These are phyloP conservation scores for Melanerpes formicivorus DNA, from an alignment of 2,113 vertebrate genomes.

Conservation along the genomic window DNA sequence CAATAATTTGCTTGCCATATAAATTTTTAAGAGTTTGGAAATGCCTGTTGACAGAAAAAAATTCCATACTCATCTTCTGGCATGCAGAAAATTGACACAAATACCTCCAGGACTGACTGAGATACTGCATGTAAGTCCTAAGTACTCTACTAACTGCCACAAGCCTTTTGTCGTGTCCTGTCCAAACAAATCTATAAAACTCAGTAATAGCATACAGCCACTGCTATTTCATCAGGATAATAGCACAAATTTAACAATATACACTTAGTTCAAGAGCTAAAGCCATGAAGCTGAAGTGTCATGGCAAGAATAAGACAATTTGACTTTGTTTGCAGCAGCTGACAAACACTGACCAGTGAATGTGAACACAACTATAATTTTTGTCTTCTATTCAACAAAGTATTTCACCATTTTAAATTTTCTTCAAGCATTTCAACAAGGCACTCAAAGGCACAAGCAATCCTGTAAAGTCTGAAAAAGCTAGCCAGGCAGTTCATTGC, in stretches of 20 bases:
- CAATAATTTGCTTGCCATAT: constrained; percentile 95
- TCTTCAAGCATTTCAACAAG: not conserved
- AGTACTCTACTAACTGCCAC: not conserved
- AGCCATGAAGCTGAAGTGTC: not conserved
- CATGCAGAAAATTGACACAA: not conserved
- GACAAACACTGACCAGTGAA: not conserved
- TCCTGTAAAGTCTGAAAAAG: not conserved
- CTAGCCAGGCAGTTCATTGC: not conserved
- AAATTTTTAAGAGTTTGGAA: constrained; percentile 90
- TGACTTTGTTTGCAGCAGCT: not conserved
- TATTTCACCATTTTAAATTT: not conserved
- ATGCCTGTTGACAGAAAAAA: constrained; percentile 81
- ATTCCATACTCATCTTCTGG: not conserved
- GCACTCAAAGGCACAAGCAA: not conserved
- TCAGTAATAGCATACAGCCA: not conserved
- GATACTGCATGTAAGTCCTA: not conserved
- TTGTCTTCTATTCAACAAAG: not conserved
- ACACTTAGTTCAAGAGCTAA: not conserved
- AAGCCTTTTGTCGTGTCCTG: not conserved
- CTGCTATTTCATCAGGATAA: not conserved
- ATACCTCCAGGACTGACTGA: not conserved
- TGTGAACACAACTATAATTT: not conserved
- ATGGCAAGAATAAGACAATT: not conserved
- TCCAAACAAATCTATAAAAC: not conserved
- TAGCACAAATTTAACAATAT: not conserved